Percentiles rank a stretch among this genome's conserved stretches.
Conservation (phyloP, 2,797 vertebrate genomes). For the Xyrichtys novacula region DNA sequence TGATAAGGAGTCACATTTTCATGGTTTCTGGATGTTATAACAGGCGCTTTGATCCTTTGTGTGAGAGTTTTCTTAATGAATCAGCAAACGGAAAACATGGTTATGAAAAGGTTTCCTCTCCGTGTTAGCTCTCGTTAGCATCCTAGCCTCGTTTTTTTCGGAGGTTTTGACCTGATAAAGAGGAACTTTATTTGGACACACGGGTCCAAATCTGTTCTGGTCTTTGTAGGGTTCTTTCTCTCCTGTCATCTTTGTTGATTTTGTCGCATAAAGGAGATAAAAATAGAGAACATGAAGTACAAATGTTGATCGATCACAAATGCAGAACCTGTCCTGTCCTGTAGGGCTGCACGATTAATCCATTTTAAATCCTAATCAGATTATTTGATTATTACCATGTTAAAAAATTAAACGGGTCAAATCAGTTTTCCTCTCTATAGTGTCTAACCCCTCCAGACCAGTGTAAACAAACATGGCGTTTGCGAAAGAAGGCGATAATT, state of each 20-base stretch:
- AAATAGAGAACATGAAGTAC: no score
- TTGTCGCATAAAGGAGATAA: no score
- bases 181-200: not conserved
- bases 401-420: no score
- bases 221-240: no score
- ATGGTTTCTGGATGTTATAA: constrained; percentile 20
- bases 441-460: no score
- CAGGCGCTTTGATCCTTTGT: constrained; percentile 55
- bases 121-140: not conserved
- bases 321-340: not conserved
- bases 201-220: not conserved
- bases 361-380: no score
- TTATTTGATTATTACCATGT: no score
- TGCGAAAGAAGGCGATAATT: no score
- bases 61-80: constrained; percentile 10
- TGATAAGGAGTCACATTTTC: constrained; percentile 12
- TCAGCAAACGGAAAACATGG: not conserved
- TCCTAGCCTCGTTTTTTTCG: not conserved
- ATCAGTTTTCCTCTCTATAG: no score
- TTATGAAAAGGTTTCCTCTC: not conserved
- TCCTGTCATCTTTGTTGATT: no score
- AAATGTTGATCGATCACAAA: constrained; percentile 7
- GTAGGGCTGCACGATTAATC: no score
- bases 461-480: no score
- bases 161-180: not conserved